Conservation (phyloP, 2,888 invertebrate species). For the Tholera decimalis region DNA sequence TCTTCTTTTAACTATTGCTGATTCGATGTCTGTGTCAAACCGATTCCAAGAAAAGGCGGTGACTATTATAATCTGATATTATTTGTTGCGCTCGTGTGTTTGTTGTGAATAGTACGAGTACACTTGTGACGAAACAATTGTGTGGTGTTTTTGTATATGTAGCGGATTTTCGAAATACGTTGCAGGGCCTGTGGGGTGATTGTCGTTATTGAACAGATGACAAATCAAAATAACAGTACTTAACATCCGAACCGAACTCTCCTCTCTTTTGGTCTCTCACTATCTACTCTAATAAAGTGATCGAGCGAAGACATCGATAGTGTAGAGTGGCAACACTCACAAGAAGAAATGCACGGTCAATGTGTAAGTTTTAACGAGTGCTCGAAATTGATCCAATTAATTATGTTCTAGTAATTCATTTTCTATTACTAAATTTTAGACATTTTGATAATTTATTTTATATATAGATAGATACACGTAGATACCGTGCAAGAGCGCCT, state of each 20-base stretch:
- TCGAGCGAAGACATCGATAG: constrained; percentile 85
- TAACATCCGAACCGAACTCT: constrained; percentile 84
- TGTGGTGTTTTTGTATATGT: constrained; percentile 11
- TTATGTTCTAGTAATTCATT: constrained; percentile 90
- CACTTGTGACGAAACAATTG: constrained; percentile 15
- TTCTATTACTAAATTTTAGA: constrained; percentile 88
- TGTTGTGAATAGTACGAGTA: constrained; percentile 9
- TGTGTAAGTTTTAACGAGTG: constrained; percentile 91
- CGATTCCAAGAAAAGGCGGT: constrained; percentile 31
- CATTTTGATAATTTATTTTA: constrained; percentile 84
- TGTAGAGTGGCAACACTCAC: constrained; percentile 84
- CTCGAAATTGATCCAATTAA: constrained; percentile 89
- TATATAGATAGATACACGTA: constrained; percentile 85
- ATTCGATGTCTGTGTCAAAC: constrained; percentile 77
- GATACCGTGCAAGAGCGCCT: constrained; percentile 75
- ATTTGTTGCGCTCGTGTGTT: constrained; percentile 27
- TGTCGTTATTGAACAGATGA: constrained; percentile 52
- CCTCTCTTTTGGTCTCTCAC: constrained; percentile 86
- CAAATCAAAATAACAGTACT: constrained; percentile 66
- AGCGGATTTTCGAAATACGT: constrained; percentile 48
- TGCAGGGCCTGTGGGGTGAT: constrained; percentile 27
- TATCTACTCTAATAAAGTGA: constrained; percentile 88
- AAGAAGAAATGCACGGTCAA: constrained; percentile 89
- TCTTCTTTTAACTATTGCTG: constrained; percentile 83
- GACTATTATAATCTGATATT: constrained; percentile 19